Evolutionary conservation across 2,113 vertebrate species (phyloP).

Genomic region (Camelus bactrianus): DNA sequence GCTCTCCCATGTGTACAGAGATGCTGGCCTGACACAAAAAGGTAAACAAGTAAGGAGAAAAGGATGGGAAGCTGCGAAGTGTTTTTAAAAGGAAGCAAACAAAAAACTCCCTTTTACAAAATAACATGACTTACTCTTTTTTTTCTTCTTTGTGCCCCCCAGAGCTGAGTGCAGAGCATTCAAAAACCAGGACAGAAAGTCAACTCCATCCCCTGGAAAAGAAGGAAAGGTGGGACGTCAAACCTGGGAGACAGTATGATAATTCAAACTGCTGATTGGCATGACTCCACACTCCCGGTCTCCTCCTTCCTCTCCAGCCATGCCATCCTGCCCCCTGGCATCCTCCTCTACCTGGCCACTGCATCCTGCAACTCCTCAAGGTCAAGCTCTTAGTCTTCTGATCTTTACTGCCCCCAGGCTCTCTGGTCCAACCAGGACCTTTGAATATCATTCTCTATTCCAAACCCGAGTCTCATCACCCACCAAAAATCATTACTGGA

Average conservation of each 20-base stretch:
- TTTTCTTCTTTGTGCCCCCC: conserved; percentile 96
- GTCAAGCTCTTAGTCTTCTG: neutral
- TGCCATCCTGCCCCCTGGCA: neutral
- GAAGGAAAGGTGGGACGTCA: neutral
- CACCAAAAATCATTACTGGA: conserved; percentile 6
- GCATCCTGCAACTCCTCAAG: neutral
- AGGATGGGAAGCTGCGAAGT: neutral
- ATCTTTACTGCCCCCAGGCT: neutral
- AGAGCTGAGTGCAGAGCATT: conserved; percentile 96
- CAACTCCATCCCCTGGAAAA: conserved; percentile 94
- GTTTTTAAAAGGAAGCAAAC: neutral
- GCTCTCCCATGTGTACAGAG: neutral
- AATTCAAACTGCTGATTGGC: neutral
- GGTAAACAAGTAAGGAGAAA: neutral
- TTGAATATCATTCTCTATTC: neutral
- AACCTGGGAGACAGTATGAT: neutral
- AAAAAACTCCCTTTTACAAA: neutral
- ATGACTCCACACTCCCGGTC: no score
- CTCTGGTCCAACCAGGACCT: neutral
- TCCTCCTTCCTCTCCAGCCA: neutral
- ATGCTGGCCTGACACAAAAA: neutral
- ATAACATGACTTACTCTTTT: conserved; percentile 89
- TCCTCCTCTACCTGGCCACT: neutral
- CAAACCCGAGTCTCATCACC: neutral
- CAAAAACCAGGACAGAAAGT: conserved; percentile 98